A percentile compares a stretch with the other conserved stretches of the same genome.
Conservation (phyloP, 2,888 invertebrate species). For the Pristionchus exspectatus region DNA sequence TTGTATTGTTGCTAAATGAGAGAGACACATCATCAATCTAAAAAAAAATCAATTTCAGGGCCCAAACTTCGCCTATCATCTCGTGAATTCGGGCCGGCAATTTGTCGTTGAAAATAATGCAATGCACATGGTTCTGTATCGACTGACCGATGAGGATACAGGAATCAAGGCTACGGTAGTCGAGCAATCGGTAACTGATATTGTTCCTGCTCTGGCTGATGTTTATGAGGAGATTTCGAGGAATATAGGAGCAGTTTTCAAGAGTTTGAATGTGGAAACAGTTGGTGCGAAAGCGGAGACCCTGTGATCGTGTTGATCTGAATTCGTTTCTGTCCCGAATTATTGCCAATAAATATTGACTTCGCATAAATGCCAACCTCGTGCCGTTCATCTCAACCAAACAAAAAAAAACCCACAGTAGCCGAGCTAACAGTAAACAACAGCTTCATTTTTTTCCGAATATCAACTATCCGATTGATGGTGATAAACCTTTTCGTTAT, state of each 20-base stretch:
- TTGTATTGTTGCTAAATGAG: neutral
- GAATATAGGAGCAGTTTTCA: neutral
- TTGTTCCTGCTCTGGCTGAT: neutral
- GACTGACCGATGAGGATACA: neutral
- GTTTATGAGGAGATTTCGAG: neutral
- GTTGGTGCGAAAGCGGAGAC: too few species aligned
- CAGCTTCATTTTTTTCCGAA: too few species aligned
- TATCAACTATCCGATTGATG: too few species aligned
- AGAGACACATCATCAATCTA: neutral
- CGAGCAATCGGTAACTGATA: neutral
- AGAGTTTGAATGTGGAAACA: too few species aligned
- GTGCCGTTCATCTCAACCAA: too few species aligned
- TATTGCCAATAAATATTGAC: neutral
- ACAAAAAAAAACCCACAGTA: too few species aligned
- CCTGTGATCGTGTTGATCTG: too few species aligned
- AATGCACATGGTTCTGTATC: neutral
- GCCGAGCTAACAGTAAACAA: too few species aligned
- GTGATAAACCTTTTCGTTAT: too few species aligned
- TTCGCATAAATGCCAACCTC: too few species aligned
- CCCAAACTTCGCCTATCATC: conserved; percentile 31
- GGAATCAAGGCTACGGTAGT: neutral
- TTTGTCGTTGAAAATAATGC: neutral
- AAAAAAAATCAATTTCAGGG: neutral
- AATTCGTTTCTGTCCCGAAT: neutral
- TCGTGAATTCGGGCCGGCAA: conserved; percentile 6